Percentiles rank a stretch among this genome's conserved stretches.
phyloP scores from a whole-genome alignment of 2,797 vertebrate genomes.

The Myotis myotis region DNA sequence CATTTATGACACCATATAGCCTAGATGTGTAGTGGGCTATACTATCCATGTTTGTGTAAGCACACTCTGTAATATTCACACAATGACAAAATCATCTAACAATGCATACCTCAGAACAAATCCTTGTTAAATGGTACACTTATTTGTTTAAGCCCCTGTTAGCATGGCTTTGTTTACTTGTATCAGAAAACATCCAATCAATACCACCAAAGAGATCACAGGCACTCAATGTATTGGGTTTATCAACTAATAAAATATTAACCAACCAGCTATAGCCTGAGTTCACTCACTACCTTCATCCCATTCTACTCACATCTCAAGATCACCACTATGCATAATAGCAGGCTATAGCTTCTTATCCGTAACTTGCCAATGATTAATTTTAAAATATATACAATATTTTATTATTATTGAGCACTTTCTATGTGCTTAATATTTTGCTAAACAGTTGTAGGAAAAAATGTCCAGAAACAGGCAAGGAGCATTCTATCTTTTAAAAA shows the following conservation, averaged over 20 bases:
- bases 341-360: not conserved
- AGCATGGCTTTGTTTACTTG: not conserved
- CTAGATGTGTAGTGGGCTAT: not conserved
- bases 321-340: not conserved
- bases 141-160: not conserved
- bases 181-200: slow-evolving; percentile 25
- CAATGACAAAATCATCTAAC: not conserved
- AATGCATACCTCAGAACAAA: too few relatives aligned
- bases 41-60: not conserved
- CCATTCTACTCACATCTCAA: not conserved
- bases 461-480: too few relatives aligned
- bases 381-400: not conserved
- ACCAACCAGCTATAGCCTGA: not conserved
- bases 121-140: not conserved
- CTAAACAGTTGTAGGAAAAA: not conserved
- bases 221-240: not conserved
- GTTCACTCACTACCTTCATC: not conserved
- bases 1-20: not conserved
- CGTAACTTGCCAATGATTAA: not conserved
- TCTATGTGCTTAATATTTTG: not conserved
- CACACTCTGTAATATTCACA: not conserved
- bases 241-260: slow-evolving; percentile 20
- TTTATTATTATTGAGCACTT: not conserved
- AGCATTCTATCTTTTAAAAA: too few relatives aligned
- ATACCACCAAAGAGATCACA: not conserved